Percentiles rank a stretch among this genome's conserved stretches.
These are phyloP conservation scores for Mesorhabditis spiculigera DNA, from an alignment of 2,888 invertebrate genomes.

Conservation along the genomic window DNA sequence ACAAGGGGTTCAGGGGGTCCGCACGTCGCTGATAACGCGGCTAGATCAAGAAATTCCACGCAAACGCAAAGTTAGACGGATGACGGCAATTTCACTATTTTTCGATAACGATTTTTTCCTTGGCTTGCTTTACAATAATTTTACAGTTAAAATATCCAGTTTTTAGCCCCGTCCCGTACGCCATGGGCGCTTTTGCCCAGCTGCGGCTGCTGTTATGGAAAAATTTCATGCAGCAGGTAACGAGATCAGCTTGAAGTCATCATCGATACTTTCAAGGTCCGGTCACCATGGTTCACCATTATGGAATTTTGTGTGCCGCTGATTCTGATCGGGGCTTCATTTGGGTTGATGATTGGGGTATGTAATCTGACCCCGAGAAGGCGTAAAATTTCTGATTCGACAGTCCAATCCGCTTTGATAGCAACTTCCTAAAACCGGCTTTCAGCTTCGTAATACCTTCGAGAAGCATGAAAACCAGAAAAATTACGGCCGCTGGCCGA, in stretches of 20 bases:
- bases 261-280: slow-evolving; percentile 7
- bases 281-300: slow-evolving; percentile 43
- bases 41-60: no score
- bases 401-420: no score
- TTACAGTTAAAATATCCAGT: no score
- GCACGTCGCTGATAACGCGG: no score
- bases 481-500: slow-evolving; percentile 32
- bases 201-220: slow-evolving; percentile 52
- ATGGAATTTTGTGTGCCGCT: slow-evolving; percentile 48
- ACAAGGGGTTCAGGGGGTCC: no score
- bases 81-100: no score
- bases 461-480: slow-evolving; percentile 29
- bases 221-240: slow-evolving; percentile 40
- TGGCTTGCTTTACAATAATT: no score
- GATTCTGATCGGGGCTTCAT: slow-evolving; percentile 42
- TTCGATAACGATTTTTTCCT: no score
- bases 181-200: slow-evolving; percentile 48
- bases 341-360: slow-evolving; percentile 48
- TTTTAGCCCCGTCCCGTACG: no score
- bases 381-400: no score
- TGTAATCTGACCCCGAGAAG: slow-evolving; percentile 1
- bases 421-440: not conserved
- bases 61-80: no score
- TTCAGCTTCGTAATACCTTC: slow-evolving; percentile 42
- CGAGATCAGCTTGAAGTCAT: not conserved